phyloP scores from a whole-genome alignment of 2,113 vertebrate species.

The Stegostoma tigrinum region DNA sequence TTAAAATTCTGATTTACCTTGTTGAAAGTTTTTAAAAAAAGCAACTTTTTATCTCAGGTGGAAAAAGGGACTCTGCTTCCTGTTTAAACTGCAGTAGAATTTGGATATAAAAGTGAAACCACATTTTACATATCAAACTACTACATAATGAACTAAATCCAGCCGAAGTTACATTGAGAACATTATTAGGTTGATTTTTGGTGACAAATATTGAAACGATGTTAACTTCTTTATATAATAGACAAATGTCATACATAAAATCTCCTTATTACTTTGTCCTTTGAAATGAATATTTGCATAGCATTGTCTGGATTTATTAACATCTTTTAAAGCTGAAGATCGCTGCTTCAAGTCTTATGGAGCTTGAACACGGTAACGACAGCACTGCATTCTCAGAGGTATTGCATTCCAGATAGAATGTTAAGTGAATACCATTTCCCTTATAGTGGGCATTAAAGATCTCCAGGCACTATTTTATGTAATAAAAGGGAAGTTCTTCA shows the following conservation, averaged over 20 bases:
- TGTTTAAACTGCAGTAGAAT: neutral
- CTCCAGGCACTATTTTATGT: too few relatives aligned
- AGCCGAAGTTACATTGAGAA: neutral
- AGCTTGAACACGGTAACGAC: neutral
- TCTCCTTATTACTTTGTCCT: neutral
- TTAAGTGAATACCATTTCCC: too few relatives aligned
- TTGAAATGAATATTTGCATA: neutral
- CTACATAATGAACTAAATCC: neutral
- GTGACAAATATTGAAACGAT: neutral
- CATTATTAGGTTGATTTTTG: neutral
- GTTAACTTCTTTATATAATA: neutral
- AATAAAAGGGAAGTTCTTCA: neutral
- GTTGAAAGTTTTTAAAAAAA: neutral
- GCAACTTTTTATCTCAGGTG: neutral
- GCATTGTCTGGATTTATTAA: neutral
- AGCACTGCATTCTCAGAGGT: neutral
- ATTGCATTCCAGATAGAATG: too few relatives aligned
- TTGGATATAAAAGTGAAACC: neutral
- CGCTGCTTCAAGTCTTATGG: neutral
- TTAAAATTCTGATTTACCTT: neutral
- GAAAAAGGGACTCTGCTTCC: neutral
- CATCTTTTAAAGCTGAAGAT: neutral
- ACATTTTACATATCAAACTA: neutral
- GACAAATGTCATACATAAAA: neutral
- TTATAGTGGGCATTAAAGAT: too few relatives aligned